These are phyloP conservation scores for Echinometra lucunter DNA, from an alignment of 53 echinoderm and acorn worm species.

Conservation along the genomic window DNA sequence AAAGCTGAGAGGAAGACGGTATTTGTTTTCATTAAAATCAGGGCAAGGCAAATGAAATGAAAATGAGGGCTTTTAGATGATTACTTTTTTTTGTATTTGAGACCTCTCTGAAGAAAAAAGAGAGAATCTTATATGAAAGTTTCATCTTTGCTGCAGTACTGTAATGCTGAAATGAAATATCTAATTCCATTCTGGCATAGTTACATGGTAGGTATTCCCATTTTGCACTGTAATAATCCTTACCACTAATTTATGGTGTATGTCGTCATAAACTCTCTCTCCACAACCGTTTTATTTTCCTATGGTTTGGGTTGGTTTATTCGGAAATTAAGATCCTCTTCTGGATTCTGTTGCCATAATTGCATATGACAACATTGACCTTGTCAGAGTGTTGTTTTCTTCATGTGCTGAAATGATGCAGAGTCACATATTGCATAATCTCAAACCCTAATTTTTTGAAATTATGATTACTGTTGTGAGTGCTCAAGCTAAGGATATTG, in stretches of 20 bases:
- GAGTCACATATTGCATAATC: not conserved
- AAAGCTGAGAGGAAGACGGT: not conserved
- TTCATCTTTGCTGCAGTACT: not conserved
- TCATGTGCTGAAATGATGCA: not conserved
- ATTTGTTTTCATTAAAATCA: not conserved
- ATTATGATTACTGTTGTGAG: not conserved
- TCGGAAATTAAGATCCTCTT: not conserved
- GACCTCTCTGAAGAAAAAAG: not conserved
- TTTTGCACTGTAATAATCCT: not conserved
- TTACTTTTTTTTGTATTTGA: not conserved
- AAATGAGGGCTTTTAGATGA: not conserved
- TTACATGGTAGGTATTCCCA: not conserved
- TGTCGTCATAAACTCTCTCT: not conserved
- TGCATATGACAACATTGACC: slow-evolving; percentile 14
- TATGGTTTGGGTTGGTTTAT: not conserved
- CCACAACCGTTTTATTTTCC: not conserved
- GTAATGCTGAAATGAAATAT: not conserved
- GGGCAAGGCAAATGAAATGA: not conserved
- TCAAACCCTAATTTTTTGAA: not conserved
- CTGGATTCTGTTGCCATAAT: not conserved
- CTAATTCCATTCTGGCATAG: not conserved
- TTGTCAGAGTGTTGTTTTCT: slow-evolving; percentile 6
- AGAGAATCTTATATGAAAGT: not conserved
- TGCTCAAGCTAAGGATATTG: not conserved
- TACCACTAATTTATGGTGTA: not conserved